These are phyloP conservation scores for Oreochromis tanganicae DNA, from an alignment of 2,113 vertebrate species.

Conservation along the genomic window DNA sequence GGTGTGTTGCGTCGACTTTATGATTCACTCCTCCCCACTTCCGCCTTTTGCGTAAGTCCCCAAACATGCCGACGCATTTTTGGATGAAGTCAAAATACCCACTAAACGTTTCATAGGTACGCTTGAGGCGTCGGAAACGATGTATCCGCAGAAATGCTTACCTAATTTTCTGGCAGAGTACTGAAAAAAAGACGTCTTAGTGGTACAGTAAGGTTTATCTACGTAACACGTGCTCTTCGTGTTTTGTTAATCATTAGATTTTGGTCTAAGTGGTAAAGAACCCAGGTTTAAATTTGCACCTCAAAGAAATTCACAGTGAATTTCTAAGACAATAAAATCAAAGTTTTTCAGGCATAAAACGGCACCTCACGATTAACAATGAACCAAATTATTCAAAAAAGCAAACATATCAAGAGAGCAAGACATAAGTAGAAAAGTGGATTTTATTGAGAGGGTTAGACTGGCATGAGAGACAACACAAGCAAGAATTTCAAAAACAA, in stretches of 20 bases:
- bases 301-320: neutral
- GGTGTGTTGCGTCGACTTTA: neutral
- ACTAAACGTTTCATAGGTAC: neutral
- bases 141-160: neutral
- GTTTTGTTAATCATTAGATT: neutral
- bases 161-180: neutral
- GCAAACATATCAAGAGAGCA: neutral
- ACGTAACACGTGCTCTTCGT: neutral
- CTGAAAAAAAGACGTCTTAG: neutral
- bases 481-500: conserved; percentile 38
- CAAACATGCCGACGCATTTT: neutral
- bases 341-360: neutral
- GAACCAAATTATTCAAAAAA: neutral
- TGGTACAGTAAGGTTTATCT: neutral
- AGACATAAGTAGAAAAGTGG: conserved; percentile 56
- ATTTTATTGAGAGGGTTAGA: conserved; percentile 68
- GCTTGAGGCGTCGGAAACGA: neutral
- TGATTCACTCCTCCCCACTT: conserved; percentile 15
- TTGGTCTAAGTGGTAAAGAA: neutral
- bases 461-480: conserved; percentile 57
- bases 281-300: neutral
- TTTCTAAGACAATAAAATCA: neutral
- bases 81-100: neutral
- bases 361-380: neutral
- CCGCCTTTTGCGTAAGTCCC: conserved; percentile 18